A percentile compares a stretch with the other conserved stretches of the same genome.
Conservation (phyloP, 2,888 invertebrate genomes). For the Nymphalis c-album region DNA sequence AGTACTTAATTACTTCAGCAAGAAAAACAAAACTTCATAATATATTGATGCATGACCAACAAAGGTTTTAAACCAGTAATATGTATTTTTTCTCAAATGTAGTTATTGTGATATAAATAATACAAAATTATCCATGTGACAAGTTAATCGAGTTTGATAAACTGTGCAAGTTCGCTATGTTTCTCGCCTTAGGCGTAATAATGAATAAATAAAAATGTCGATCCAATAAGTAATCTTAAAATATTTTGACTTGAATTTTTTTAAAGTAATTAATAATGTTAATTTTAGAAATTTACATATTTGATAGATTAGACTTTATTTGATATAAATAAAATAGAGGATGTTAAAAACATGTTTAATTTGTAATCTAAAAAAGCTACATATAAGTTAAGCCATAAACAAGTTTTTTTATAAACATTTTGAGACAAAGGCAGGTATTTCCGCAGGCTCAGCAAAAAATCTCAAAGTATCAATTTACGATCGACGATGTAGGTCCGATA, state of each 20-base stretch:
- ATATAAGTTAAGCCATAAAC: slow-evolving; percentile 25
- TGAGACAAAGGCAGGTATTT: slow-evolving; percentile 35
- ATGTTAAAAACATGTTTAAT: background rate
- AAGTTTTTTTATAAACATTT: slow-evolving; percentile 29
- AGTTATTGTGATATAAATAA: too few species aligned
- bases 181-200: too few species aligned
- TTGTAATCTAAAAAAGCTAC: background rate
- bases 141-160: too few species aligned
- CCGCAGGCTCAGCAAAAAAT: slow-evolving; percentile 35
- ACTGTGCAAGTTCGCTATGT: too few species aligned
- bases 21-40: background rate
- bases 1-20: background rate
- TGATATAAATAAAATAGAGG: background rate
- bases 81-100: too few species aligned
- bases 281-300: background rate
- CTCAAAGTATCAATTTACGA: slow-evolving; percentile 38
- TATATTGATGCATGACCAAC: background rate
- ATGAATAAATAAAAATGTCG: too few species aligned
- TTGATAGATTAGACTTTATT: background rate
- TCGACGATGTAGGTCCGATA: slow-evolving; percentile 46
- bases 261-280: too few species aligned
- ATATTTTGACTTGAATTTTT: too few species aligned
- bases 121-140: too few species aligned
- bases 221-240: too few species aligned
- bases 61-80: too few species aligned